These are phyloP conservation scores for Ochlodes sylvanus DNA, from an alignment of 2,888 invertebrate species.

Conservation along the genomic window DNA sequence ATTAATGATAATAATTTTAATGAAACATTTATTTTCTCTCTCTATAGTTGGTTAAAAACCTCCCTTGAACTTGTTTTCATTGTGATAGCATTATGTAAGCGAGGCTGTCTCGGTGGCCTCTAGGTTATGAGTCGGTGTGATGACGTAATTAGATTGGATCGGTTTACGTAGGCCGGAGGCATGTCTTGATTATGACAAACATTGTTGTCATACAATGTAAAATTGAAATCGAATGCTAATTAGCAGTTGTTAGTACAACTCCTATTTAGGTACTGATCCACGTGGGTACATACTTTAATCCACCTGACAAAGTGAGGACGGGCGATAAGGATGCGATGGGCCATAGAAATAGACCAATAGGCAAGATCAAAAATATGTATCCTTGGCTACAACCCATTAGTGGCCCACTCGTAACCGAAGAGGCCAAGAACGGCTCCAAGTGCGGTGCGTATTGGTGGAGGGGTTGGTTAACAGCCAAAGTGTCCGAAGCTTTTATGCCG, in stretches of 20 bases:
- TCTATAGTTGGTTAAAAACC: neutral
- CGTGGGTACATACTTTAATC: no score
- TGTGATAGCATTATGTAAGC: slow-evolving; percentile 6
- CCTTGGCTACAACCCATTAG: no score
- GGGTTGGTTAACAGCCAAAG: no score
- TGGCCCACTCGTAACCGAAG: no score
- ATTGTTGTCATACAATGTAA: neutral
- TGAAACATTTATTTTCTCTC: neutral
- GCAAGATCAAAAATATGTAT: no score
- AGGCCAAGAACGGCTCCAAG: no score
- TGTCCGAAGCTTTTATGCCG: no score
- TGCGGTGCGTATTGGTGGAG: no score
- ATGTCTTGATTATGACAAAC: neutral
- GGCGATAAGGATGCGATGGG: no score
- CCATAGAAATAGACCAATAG: no score
- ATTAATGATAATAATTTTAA: no score
- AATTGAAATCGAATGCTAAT: neutral
- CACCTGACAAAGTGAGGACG: no score
- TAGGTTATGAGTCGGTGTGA: neutral
- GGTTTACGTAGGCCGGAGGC: neutral
- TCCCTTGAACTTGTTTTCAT: slow-evolving; percentile 2
- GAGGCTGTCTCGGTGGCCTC: neutral
- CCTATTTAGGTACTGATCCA: neutral
- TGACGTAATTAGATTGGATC: slow-evolving; percentile 2
- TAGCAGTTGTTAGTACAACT: neutral